Evolutionary conservation across 1,140 invertebrate species (phyloP), one percentile per base, ranked within the genome.

Genomic region (Capitella teleta): DNA sequence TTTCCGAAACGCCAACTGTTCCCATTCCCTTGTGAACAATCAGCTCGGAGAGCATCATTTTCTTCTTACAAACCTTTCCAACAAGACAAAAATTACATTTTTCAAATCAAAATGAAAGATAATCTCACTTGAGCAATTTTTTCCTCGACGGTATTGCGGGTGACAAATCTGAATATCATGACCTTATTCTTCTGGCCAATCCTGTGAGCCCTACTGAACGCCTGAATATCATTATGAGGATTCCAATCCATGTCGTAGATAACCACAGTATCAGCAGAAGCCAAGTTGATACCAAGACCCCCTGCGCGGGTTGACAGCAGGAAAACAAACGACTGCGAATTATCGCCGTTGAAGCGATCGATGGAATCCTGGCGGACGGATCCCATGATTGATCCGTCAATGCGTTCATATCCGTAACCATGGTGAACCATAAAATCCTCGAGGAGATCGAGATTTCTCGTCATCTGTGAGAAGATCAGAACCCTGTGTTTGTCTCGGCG

Each of bases 191-290:
- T 84, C 70, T 98, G 93, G 36, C 93, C 92, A 62, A 98, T 95
- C 75, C 93, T 82, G 81, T 97, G 93, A 28, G 93, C 93, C 68
- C 92, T 79, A 4, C 87, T 93, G 68, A 96, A 96, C 8, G 93
- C 92, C 63, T 96, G 92, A 50, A 96, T 96, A 61, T 97, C 92
- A 62, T 96, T 97, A 70, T 96, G 91, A 1, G 92, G 92, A 82
- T 96, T 96, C 93, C 93, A 97, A 75, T 97, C 93, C 0, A 89
- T 93, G 72, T 97, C 93, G 57, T 95, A 98, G 58, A 98, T 97
- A 57, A 98, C 93, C 28, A 97, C 93, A 51, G 92, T 97, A 62
- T 97, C 93, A 4, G 93, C 92, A 2, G 92, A 96, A 3, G 93
- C 92, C 64, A 98, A 80, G 74, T 97, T 97, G 56, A 97, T 97